Evolutionary conservation across 2,113 vertebrate species (phyloP), one percentile per base, ranked within the genome.

Genomic region (Cebidichthys violaceus): DNA sequence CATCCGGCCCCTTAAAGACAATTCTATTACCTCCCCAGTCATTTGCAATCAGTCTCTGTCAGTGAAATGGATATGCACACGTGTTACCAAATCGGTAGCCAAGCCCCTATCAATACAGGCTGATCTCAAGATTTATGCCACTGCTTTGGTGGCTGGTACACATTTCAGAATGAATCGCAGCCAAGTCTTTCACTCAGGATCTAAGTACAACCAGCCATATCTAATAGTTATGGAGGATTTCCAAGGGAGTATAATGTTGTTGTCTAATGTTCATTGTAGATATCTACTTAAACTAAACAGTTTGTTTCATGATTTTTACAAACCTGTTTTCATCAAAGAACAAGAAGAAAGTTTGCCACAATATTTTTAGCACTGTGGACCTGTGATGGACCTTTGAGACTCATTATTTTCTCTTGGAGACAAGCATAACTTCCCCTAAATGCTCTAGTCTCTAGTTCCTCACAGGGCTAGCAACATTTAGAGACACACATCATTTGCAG

Each of bases 1-100:
- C 67, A 90, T 94, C 91, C 89, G 81, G 87, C 83, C 89, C 76
- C 86, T 93, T 95, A 95, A 96, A 95, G 95, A 96, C 95, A 96
- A 94, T 93, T 94, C 95, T 94, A 96, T 95, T 95, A 95, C 94
- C 94, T 94, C 92, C 86, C 69, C 78, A 91, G 90, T 92, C 90
- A 86, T 91, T 85, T 92, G 92, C 90, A 87, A 95, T 96, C 94
- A 92, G 91, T 95, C 94, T 93, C 90, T 95, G 95, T 94, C 94
- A 93, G 83, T 88, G 84, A 94, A 94, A 95, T 92, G 91, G 94
- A 94, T 94, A 95, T 93, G 89, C 92, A 93, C 90, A 93, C 80
- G 87, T 94, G 93, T 93, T 93, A 92, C 92, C 92, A 94, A 94
- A 95, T 95, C 92, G 87, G 87, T 94, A 93, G 92, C 88, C 89